These are phyloP conservation scores for Fringilla coelebs DNA, from an alignment of 2,797 vertebrate species.

Conservation along the genomic window DNA sequence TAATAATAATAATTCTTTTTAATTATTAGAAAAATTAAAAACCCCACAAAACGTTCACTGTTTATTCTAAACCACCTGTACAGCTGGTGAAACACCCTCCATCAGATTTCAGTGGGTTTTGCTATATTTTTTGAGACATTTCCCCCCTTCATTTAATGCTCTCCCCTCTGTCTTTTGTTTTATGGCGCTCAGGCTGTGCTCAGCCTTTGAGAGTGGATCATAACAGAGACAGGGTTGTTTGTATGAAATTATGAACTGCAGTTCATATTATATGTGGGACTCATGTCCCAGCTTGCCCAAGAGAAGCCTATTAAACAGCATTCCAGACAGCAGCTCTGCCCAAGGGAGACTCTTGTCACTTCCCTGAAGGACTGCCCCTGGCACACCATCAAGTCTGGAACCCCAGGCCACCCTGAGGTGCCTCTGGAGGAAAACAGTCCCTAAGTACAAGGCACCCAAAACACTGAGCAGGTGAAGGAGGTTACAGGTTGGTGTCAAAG, in stretches of 20 bases:
- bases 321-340: constrained; percentile 47
- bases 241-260: background rate
- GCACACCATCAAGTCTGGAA: background rate
- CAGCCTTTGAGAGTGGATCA: background rate
- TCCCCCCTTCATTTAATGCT: background rate
- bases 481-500: background rate
- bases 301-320: constrained; percentile 46
- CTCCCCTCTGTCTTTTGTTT: constrained; percentile 5
- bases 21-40: background rate
- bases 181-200: background rate
- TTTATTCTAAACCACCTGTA: background rate
- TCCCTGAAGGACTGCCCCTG: background rate
- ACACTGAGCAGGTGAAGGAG: background rate
- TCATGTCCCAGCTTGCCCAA: constrained; percentile 56
- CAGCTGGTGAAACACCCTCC: background rate
- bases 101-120: background rate
- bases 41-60: background rate
- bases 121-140: background rate
- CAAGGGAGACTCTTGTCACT: constrained; percentile 8
- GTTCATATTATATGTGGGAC: background rate
- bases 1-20: background rate
- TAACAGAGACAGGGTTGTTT: background rate
- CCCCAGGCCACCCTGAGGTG: background rate
- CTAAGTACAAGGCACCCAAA: fast-evolving
- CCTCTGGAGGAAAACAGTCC: background rate